Percentiles rank a stretch among this genome's conserved stretches.
Evolutionary conservation across 2,797 vertebrate species (phyloP).

Genomic region (Heteromormyrus szaboi): DNA sequence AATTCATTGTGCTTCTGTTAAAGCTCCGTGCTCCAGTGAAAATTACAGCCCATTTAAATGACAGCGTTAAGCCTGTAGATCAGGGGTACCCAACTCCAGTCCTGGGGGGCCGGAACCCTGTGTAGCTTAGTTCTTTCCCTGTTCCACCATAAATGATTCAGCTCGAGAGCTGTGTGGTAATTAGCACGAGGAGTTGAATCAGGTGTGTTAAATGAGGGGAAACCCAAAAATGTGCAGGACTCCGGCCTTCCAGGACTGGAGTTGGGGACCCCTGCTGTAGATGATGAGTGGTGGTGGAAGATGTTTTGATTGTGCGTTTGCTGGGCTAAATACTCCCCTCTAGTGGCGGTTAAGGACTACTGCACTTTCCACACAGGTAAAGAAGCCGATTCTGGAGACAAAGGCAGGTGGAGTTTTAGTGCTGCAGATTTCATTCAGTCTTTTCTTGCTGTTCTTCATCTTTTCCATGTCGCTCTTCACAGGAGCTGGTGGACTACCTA

Average conservation of each 20-base stretch:
- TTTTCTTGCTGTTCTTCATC: background rate
- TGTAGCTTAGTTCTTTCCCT: too few relatives aligned
- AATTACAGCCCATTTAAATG: background rate
- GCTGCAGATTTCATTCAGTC: background rate
- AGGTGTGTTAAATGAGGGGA: too few relatives aligned
- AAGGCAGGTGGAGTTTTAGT: background rate
- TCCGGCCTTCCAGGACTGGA: too few relatives aligned
- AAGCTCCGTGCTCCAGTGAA: background rate
- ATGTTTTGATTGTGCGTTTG: conserved; percentile 36
- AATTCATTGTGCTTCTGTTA: background rate
- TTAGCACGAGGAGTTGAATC: too few relatives aligned
- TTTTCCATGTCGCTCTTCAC: conserved; percentile 15
- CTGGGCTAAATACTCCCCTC: conserved; percentile 42
- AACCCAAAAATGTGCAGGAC: too few relatives aligned
- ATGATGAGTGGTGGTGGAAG: conserved; percentile 19
- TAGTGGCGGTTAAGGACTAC: conserved; percentile 42
- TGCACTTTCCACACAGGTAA: conserved; percentile 24
- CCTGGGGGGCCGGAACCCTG: too few relatives aligned
- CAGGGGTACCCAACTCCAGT: too few relatives aligned
- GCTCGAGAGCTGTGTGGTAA: too few relatives aligned
- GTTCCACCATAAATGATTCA: too few relatives aligned
- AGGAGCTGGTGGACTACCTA: conserved; percentile 85
- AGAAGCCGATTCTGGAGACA: background rate
- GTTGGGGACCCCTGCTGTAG: background rate
- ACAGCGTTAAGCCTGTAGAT: background rate